A percentile compares a stretch with the other conserved stretches of the same genome.
These are phyloP conservation scores for Zophobas atratus DNA, from an alignment of 1,140 invertebrate species.

Conservation along the genomic window DNA sequence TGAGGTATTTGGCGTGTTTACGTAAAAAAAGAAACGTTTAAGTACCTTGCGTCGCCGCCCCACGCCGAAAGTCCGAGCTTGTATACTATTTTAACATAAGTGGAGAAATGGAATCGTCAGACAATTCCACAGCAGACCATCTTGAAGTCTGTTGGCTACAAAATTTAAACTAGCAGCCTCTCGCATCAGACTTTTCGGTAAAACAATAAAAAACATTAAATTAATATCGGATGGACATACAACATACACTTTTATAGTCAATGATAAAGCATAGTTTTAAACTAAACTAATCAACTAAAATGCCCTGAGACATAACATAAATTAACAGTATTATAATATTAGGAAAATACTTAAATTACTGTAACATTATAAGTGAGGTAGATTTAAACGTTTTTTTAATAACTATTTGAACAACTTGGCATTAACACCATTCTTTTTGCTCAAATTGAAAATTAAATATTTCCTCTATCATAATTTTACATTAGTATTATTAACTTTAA, in stretches of 20 bases:
- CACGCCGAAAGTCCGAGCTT: conserved; percentile 18
- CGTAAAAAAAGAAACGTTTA: not conserved
- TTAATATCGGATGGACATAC: conserved; percentile 45
- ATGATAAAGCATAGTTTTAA: conserved; percentile 30
- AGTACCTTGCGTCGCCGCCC: conserved; percentile 3
- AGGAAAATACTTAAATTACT: conserved; percentile 57
- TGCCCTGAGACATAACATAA: conserved; percentile 61
- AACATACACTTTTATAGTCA: conserved; percentile 37
- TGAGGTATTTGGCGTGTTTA: not conserved
- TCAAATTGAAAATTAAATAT: conserved; percentile 30
- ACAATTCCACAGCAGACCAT: conserved; percentile 18
- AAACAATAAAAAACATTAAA: conserved; percentile 49
- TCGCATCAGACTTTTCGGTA: conserved; percentile 57
- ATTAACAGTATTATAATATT: conserved; percentile 57
- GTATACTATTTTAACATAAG: conserved; percentile 25
- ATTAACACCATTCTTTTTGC: conserved; percentile 8
- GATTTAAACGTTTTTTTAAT: conserved; percentile 43
- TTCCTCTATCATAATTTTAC: conserved; percentile 26
- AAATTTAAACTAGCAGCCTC: conserved; percentile 60
- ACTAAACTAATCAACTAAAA: conserved; percentile 49
- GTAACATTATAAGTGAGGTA: conserved; percentile 55
- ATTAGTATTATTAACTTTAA: conserved; percentile 12
- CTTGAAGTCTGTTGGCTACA: conserved; percentile 54
- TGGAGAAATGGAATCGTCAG: conserved; percentile 16
- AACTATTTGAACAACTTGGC: conserved; percentile 40